Base-by-base conservation (phyloP, 2,113 vertebrate species). In the Hydrochoerus hydrochaeris region DNA sequence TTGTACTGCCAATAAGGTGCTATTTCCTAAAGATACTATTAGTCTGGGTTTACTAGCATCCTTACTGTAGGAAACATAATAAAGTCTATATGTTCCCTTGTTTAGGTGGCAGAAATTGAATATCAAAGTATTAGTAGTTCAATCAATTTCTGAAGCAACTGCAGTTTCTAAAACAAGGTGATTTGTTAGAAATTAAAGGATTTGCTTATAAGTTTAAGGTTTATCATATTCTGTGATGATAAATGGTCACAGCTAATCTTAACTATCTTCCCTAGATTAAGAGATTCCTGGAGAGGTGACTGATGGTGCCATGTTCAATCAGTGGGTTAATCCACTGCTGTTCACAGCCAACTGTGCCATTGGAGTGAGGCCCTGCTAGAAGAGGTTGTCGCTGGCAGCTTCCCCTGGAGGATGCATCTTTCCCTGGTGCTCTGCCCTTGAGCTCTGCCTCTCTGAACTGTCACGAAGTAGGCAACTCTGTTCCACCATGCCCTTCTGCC, bases 101-200 rank as follows among this genome's bases (percentile, higher is more conserved):
- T 67, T 97, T 97, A 96, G 71, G 73, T 95, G 24, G 80, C 93
- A 86, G 71, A 97, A 95, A 97, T 93, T 97, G 84, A 16, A 95
- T 41, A 38, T 6, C 1, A 52, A 80, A 91, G 60, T 88, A 95
- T 58, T 67, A 97, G 89, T 12, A 58, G 30, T 90, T 98, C 60
- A 90, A 95, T 73, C 24, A 73, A 38, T 85, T 78, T 95, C 75
- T 30, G 78, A 93, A 86, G 30, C 67, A 96, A 52, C 10, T 88
- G 35, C 28, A 97, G 91, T 95, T 96, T 92, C 94, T 94, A 94
- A 49, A 96, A 95, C 58, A 97, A 77, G 41, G 94, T 85, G 84
- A 96, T 80, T 95, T 46, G 16, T 94, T 62, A 60, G 49, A 96
- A 94, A 85, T 44, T 13, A 91, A 65, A 3, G 12, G 3, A 54